These are phyloP conservation scores for Trogon surrucura DNA, from an alignment of 2,113 vertebrate genomes.

Conservation along the genomic window DNA sequence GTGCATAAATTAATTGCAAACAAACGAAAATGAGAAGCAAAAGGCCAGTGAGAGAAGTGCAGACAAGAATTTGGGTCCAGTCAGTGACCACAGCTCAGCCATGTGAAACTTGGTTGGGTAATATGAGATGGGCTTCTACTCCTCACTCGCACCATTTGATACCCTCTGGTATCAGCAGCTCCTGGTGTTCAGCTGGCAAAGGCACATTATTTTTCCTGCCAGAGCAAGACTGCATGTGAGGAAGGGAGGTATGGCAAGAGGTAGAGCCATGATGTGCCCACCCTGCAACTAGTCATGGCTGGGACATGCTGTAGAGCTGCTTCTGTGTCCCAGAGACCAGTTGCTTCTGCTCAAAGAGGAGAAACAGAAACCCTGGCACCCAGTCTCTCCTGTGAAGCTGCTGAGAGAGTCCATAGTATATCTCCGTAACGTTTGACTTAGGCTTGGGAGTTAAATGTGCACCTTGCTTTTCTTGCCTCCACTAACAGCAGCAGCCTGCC, in stretches of 20 bases:
- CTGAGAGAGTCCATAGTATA: neutral
- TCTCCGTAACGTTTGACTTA: neutral
- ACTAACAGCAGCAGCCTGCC: neutral
- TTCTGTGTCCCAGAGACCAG: neutral
- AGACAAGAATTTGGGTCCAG: neutral
- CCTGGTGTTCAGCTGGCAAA: neutral
- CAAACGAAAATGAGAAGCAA: neutral
- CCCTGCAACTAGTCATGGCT: neutral
- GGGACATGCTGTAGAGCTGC: neutral
- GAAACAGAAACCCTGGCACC: neutral
- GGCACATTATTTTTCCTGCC: rapidly evolving
- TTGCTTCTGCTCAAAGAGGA: rapidly evolving
- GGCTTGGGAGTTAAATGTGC: neutral
- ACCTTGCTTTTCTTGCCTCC: neutral
- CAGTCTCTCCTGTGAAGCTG: neutral
- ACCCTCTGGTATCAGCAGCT: neutral
- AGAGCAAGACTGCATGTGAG: neutral
- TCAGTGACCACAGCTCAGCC: neutral
- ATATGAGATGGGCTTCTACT: neutral
- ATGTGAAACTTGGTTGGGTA: neutral
- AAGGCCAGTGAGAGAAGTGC: neutral
- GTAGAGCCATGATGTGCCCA: neutral
- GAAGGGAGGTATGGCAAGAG: neutral
- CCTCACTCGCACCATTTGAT: neutral
- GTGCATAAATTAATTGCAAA: neutral